Percentiles rank a stretch among this genome's conserved stretches.
phyloP scores from a whole-genome alignment of 2,113 vertebrate species.

The Microtus pennsylvanicus region DNA sequence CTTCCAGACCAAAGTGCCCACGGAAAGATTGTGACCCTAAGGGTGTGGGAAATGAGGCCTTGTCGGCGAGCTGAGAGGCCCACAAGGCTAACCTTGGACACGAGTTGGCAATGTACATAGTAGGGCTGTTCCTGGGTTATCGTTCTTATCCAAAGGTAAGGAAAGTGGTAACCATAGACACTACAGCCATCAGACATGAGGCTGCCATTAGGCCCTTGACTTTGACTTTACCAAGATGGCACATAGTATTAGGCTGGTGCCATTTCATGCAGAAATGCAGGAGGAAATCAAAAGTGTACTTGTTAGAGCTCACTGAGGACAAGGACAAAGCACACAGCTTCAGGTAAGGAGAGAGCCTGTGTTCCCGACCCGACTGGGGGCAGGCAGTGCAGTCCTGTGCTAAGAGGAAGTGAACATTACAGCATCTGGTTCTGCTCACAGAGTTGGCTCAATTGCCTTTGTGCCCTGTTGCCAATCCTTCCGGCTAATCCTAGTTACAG shows the following conservation, averaged over 20 bases:
- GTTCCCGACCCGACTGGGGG: not conserved
- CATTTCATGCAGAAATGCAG: not conserved
- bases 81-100: not conserved
- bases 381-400: not conserved
- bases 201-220: not conserved
- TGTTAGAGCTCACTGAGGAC: not conserved
- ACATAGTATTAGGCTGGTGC: not conserved
- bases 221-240: not conserved
- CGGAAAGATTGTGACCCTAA: not conserved
- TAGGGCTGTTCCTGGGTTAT: not conserved
- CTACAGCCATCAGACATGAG: not conserved
- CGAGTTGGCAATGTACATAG: not conserved
- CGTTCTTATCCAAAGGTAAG: not conserved
- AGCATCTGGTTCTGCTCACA: not conserved
- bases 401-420: too few species aligned
- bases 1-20: not conserved
- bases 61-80: not conserved
- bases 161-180: not conserved
- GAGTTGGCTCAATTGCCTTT: not conserved
- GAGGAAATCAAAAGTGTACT: not conserved
- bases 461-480: not conserved
- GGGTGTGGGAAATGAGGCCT: not conserved
- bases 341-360: not conserved
- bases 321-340: not conserved
- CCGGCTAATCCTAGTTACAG: not conserved